These are phyloP conservation scores for Macrosteles quadrilineatus DNA, from an alignment of 1,140 invertebrate species.

Conservation along the genomic window DNA sequence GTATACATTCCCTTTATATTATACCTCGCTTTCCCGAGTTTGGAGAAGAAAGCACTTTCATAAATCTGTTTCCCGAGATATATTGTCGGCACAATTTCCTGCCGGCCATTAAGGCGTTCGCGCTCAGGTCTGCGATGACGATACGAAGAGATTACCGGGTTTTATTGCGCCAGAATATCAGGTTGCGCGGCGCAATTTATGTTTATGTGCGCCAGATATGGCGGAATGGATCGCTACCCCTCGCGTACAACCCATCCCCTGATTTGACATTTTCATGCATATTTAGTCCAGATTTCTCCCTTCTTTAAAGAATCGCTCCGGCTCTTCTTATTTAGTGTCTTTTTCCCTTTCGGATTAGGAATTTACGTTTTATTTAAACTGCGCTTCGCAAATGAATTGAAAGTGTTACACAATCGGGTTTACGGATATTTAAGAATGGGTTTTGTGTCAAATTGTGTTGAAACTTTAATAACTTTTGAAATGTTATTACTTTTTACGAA, in stretches of 20 bases:
- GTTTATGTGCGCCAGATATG: slow-evolving; percentile 23
- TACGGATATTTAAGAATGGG: too few relatives aligned
- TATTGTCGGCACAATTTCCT: slow-evolving; percentile 8
- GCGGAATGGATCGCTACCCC: slow-evolving; percentile 3
- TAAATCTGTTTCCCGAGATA: slow-evolving; percentile 17
- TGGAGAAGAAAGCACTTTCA: slow-evolving; percentile 22
- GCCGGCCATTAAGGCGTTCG: slow-evolving; percentile 15
- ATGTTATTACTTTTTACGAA: too few relatives aligned
- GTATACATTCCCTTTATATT: slow-evolving; percentile 6
- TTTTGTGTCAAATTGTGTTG: too few relatives aligned
- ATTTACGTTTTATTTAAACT: slow-evolving; percentile 9
- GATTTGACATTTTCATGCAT: slow-evolving; percentile 24
- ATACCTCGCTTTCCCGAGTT: slow-evolving; percentile 13
- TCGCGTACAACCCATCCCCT: slow-evolving; percentile 8
- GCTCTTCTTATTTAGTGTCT: neutral
- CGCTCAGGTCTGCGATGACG: slow-evolving; percentile 7
- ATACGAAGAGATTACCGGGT: slow-evolving; percentile 11
- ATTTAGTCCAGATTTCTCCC: slow-evolving; percentile 22
- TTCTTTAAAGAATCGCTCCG: slow-evolving; percentile 9
- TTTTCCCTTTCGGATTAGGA: neutral
- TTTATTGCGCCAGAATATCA: slow-evolving; percentile 20
- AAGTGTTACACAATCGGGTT: too few relatives aligned
- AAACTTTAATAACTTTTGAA: too few relatives aligned
- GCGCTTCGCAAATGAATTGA: too few relatives aligned
- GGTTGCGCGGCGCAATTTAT: slow-evolving; percentile 6